Percentiles rank a stretch among this genome's conserved stretches.
These are phyloP conservation scores for Cryptosula pallasiana DNA, from an alignment of 2,888 invertebrate species.

Conservation along the genomic window DNA sequence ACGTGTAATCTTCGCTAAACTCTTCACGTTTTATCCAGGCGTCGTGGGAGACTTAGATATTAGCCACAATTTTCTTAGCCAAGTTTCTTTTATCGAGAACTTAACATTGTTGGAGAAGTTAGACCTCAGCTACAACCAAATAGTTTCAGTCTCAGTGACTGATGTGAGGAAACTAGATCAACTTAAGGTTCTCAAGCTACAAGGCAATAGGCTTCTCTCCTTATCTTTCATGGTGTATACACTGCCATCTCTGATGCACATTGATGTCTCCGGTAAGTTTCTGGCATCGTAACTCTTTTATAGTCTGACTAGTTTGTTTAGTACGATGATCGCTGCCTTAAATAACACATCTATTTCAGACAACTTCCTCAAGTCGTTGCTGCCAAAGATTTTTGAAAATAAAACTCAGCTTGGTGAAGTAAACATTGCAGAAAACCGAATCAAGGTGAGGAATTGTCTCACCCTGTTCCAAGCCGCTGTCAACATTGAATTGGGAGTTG, in stretches of 20 bases:
- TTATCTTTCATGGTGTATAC: not conserved
- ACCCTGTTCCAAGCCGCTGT: too few species aligned
- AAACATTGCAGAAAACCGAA: not conserved
- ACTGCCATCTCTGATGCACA: not conserved
- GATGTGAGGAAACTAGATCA: not conserved
- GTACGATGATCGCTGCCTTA: too few species aligned
- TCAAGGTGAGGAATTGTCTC: too few species aligned
- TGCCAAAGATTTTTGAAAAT: slow-evolving; percentile 5
- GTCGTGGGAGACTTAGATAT: not conserved
- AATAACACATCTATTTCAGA: not conserved
- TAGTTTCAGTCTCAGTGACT: not conserved
- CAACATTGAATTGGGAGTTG: too few species aligned
- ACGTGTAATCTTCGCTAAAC: too few species aligned
- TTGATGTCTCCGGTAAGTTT: not conserved
- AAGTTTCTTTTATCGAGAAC: not conserved
- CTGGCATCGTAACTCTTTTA: too few species aligned
- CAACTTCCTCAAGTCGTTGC: slow-evolving; percentile 6
- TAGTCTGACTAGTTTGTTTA: too few species aligned
- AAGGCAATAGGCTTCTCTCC: not conserved
- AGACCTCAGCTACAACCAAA: not conserved
- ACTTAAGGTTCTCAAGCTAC: not conserved
- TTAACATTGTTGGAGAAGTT: not conserved
- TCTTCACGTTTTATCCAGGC: not conserved
- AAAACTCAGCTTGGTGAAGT: not conserved
- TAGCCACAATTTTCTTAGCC: not conserved